Conservation (phyloP, 2,888 invertebrate genomes). For the Coleophora flavipennella region DNA sequence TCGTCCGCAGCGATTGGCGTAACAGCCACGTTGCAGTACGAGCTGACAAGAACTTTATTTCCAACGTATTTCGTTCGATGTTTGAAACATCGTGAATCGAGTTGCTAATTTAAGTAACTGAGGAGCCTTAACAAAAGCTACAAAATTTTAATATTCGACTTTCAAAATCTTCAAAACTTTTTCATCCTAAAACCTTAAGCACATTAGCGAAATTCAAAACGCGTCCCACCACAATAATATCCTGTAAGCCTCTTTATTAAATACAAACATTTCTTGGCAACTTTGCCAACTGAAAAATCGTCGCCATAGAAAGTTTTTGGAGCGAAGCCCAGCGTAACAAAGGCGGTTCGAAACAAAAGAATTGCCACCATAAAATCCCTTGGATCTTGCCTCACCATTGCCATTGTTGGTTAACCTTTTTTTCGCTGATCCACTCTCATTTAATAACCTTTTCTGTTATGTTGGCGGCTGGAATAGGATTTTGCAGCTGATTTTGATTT, state of each 20-base stretch:
- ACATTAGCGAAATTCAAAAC: too few species aligned
- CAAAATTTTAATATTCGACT: too few species aligned
- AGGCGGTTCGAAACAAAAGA: constrained; percentile 39
- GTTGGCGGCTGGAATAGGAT: constrained; percentile 31
- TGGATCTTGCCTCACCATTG: constrained; percentile 46
- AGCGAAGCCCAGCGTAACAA: constrained; percentile 32
- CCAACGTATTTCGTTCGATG: too few species aligned
- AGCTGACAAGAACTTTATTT: too few species aligned
- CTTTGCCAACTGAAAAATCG: constrained; percentile 49
- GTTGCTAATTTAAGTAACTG: too few species aligned
- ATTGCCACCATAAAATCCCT: constrained; percentile 33
- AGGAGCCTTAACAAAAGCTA: too few species aligned
- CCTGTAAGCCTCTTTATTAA: constrained; percentile 11
- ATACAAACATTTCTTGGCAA: constrained; percentile 30
- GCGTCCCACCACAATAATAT: too few species aligned
- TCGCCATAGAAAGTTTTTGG: constrained; percentile 39
- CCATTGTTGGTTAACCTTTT: constrained; percentile 58
- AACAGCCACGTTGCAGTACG: too few species aligned
- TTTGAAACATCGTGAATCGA: too few species aligned
- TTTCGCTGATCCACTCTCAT: constrained; percentile 45
- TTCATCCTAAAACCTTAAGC: too few species aligned
- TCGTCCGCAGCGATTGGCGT: too few species aligned
- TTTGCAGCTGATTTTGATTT: constrained; percentile 16
- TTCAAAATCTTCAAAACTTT: too few species aligned
- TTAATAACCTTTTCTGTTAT: constrained; percentile 45